Evolutionary conservation across 1,140 invertebrate species (phyloP).

Genomic region (Magallana ariakensis): DNA sequence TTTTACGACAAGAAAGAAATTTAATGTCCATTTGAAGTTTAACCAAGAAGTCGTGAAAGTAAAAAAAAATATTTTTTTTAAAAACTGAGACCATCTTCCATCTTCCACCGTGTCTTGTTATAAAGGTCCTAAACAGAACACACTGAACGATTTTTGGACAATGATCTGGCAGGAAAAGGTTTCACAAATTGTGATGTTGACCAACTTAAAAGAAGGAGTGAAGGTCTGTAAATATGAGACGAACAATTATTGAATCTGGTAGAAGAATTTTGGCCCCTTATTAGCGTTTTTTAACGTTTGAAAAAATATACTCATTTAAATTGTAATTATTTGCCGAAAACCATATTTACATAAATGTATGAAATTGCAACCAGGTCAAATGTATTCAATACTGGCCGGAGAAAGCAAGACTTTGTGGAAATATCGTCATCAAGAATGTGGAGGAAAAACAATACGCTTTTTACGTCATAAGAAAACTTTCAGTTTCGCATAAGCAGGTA

Average conservation of each 20-base stretch:
- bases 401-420: background rate
- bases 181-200: background rate
- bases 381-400: constrained; percentile 18
- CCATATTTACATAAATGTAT: background rate
- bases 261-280: background rate
- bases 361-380: background rate
- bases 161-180: constrained; percentile 16
- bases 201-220: background rate
- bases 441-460: constrained; percentile 3
- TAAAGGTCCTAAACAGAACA: constrained; percentile 1
- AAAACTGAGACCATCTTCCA: background rate
- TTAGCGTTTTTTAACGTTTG: background rate
- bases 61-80: background rate
- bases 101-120: background rate
- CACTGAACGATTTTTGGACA: background rate
- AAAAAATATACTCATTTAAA: background rate
- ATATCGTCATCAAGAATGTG: background rate
- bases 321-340: background rate
- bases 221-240: background rate
- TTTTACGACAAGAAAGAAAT: background rate
- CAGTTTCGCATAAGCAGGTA: background rate
- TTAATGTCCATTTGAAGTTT: background rate
- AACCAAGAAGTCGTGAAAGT: too few species aligned
- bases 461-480: background rate
- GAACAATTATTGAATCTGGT: background rate